Conservation (phyloP, 2,113 vertebrate species). For the Oryzias melastigma region DNA sequence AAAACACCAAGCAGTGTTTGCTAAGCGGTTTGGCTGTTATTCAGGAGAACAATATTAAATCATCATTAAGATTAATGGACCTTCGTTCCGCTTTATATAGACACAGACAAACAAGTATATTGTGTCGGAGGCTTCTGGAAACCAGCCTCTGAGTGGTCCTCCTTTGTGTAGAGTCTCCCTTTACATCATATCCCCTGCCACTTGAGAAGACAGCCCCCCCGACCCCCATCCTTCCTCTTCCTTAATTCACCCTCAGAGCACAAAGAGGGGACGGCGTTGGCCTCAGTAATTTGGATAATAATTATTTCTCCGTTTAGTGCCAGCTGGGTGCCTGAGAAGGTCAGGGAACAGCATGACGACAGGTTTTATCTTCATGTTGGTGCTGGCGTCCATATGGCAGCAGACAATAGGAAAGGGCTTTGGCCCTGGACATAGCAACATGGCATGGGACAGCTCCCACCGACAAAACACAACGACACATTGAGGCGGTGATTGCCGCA, state of each 20-base stretch:
- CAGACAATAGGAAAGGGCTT: constrained; percentile 65
- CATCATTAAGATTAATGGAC: constrained; percentile 25
- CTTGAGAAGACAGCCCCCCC: constrained; percentile 23
- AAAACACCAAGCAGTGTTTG: not conserved
- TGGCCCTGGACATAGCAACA: constrained; percentile 58
- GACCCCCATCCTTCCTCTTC: not conserved
- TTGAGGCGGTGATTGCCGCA: constrained; percentile 29
- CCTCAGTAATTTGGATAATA: constrained; percentile 78
- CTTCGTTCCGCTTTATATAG: constrained; percentile 7
- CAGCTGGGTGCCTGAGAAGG: constrained; percentile 79
- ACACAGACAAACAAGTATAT: constrained; percentile 23
- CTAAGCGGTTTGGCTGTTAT: not conserved
- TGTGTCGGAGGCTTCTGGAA: constrained; percentile 33
- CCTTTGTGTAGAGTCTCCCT: constrained; percentile 46
- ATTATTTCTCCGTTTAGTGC: constrained; percentile 77
- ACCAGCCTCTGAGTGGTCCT: constrained; percentile 27
- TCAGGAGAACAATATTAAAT: constrained; percentile 9
- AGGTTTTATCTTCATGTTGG: constrained; percentile 69
- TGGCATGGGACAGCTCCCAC: constrained; percentile 63
- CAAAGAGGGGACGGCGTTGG: constrained; percentile 59
- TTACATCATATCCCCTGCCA: constrained; percentile 26
- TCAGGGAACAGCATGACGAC: constrained; percentile 75
- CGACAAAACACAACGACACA: constrained; percentile 60
- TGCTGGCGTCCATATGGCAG: constrained; percentile 75
- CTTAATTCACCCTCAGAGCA: constrained; percentile 36